Evolutionary conservation across 2,888 invertebrate genomes (phyloP).

Genomic region (Agrotis puta): DNA sequence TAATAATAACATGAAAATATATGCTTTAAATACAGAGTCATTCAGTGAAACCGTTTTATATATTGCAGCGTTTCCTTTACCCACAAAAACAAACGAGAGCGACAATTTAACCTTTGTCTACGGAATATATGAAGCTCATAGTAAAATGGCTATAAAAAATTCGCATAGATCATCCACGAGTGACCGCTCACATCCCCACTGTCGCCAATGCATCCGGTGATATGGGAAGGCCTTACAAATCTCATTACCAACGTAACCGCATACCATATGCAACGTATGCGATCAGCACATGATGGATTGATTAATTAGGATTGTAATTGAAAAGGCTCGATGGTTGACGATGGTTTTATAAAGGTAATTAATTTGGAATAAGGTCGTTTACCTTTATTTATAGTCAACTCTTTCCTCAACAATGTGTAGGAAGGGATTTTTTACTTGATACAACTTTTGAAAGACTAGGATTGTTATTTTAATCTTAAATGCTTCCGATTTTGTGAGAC

Average conservation of each 20-base stretch:
- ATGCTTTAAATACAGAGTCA: conserved; percentile 25
- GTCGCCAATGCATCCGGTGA: conserved; percentile 64
- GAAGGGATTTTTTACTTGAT: too few species aligned
- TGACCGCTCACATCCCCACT: conserved; percentile 74
- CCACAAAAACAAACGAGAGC: conserved; percentile 52
- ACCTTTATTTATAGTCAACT: too few species aligned
- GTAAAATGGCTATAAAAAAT: conserved; percentile 82
- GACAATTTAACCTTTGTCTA: conserved; percentile 73
- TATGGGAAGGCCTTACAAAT: conserved; percentile 77
- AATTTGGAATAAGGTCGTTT: background rate
- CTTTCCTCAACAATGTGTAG: too few species aligned
- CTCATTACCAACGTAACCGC: conserved; percentile 77
- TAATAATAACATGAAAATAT: conserved; percentile 41
- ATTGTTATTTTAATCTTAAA: background rate
- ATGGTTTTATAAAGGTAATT: conserved; percentile 13
- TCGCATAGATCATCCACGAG: conserved; percentile 84
- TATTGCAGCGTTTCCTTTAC: conserved; percentile 54
- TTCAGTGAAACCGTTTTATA: conserved; percentile 47
- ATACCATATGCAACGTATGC: conserved; percentile 66
- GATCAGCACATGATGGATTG: conserved; percentile 53
- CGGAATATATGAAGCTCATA: conserved; percentile 78
- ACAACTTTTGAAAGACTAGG: background rate
- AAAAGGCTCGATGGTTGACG: conserved; percentile 13
- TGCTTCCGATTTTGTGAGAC: conserved; percentile 5
- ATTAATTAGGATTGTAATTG: conserved; percentile 42